phyloP scores from a whole-genome alignment of 92 coral and sea anemone species.

The Desmophyllum pertusum region DNA sequence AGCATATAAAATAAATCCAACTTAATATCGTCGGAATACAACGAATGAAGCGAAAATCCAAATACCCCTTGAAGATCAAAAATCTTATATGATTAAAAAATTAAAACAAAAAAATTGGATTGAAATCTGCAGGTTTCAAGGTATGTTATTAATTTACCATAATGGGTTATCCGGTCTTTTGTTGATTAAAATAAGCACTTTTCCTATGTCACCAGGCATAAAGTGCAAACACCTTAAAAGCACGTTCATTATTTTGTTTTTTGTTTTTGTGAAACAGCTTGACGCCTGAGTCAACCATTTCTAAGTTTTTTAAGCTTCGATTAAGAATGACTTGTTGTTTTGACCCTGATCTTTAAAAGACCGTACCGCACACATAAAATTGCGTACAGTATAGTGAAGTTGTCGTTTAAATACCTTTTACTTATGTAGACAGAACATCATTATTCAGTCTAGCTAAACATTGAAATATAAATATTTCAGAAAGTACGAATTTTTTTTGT shows the following conservation, averaged over 20 bases:
- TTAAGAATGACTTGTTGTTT: neutral
- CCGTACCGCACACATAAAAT: neutral
- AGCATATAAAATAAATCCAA: neutral
- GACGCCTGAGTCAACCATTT: neutral
- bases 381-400: too few species aligned
- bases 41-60: too few species aligned
- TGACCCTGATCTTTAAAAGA: neutral
- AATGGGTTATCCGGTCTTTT: neutral
- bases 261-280: neutral
- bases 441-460: neutral
- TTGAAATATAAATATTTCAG: neutral
- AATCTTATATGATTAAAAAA: too few species aligned
- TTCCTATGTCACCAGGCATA: neutral
- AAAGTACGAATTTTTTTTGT: neutral
- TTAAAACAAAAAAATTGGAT: neutral
- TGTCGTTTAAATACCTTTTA: neutral
- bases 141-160: neutral
- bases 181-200: neutral
- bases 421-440: neutral
- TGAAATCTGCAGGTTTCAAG: neutral
- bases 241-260: neutral
- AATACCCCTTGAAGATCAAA: too few species aligned
- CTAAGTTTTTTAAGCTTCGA: neutral
- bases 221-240: neutral
- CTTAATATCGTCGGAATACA: neutral